Evolutionary conservation across 2,113 vertebrate genomes (phyloP).

Genomic region (Hassar affinis): DNA sequence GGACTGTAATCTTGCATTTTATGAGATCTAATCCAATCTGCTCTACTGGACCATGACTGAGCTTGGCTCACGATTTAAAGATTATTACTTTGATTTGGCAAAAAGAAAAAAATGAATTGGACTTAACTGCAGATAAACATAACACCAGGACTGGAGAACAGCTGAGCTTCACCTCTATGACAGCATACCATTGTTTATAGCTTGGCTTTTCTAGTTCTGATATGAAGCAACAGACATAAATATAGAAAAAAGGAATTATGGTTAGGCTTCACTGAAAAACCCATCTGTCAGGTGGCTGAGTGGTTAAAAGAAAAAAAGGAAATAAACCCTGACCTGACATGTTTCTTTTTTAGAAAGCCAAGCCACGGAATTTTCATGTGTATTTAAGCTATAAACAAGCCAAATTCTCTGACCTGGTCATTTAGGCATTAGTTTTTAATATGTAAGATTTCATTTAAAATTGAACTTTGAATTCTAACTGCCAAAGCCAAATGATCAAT

Average conservation of each 20-base stretch:
- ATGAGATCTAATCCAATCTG: not conserved
- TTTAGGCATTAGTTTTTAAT: not conserved
- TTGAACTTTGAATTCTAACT: not conserved
- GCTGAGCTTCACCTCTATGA: not conserved
- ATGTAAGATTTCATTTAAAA: not conserved
- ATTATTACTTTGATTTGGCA: not conserved
- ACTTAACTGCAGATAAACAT: not conserved
- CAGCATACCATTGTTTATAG: not conserved
- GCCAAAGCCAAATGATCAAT: not conserved
- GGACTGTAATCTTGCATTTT: not conserved
- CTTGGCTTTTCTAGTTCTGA: not conserved
- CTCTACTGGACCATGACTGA: not conserved
- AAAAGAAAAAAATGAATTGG: not conserved
- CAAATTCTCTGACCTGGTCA: not conserved
- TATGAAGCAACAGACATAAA: not conserved
- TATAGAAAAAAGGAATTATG: not conserved
- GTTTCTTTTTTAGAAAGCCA: not conserved
- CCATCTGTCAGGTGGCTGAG: not conserved
- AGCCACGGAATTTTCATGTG: not conserved
- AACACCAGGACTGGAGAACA: not conserved
- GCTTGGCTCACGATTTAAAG: not conserved
- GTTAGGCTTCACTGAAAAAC: not conserved
- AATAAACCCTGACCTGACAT: not conserved
- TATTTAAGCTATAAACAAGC: not conserved
- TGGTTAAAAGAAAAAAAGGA: not conserved